Evolutionary conservation across 1,140 invertebrate genomes (phyloP).

Genomic region (Pseudobourletiella spinata): DNA sequence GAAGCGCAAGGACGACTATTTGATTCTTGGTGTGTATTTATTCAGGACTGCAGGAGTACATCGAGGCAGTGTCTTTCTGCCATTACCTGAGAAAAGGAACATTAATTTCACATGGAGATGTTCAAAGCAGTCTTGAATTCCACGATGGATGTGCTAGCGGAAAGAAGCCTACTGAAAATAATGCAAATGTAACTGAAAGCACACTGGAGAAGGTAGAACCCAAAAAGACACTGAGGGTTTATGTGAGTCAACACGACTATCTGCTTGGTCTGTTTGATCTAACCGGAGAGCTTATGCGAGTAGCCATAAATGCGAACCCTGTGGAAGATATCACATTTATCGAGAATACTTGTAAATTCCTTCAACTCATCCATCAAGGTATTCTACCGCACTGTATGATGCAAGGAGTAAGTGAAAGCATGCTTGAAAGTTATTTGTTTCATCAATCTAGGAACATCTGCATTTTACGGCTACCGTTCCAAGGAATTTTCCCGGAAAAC

Average conservation of each 20-base stretch:
- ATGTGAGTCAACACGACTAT: conserved; percentile 48
- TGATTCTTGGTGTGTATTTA: no score
- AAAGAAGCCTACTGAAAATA: neutral
- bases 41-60: conserved; percentile 72
- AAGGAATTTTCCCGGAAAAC: neutral
- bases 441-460: no score
- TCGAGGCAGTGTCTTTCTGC: conserved; percentile 72
- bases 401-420: no score
- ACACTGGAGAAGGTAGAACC: neutral
- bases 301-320: conserved; percentile 57
- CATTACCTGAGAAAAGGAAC: conserved; percentile 50
- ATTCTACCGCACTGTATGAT: no score
- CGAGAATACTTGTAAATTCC: neutral
- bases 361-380: conserved; percentile 1
- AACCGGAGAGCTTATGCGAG: conserved; percentile 81
- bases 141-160: neutral
- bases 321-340: neutral
- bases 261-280: conserved; percentile 79
- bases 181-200: neutral
- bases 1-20: no score
- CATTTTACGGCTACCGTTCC: neutral
- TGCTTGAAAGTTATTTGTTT: no score
- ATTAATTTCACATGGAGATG: conserved; percentile 43
- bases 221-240: neutral
- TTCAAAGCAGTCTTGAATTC: conserved; percentile 45